A percentile compares a stretch with the other conserved stretches of the same genome.
Evolutionary conservation across 2,797 vertebrate species (phyloP).

Genomic region (Centroberyx gerrardi): DNA sequence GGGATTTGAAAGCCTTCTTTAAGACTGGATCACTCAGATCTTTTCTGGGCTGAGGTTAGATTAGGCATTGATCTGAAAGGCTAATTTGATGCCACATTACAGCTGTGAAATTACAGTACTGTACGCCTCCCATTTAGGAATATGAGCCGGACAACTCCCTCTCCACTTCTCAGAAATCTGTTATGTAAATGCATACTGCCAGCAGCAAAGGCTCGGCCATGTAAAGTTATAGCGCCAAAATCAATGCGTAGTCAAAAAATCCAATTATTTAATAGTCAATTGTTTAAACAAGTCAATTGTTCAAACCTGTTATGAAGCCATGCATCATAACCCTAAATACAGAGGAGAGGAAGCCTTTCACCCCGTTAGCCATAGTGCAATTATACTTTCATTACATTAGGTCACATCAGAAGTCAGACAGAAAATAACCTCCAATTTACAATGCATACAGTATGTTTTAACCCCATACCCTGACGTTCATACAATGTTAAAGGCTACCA

Average conservation of each 20-base stretch:
- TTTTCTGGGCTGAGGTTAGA: conserved; percentile 78
- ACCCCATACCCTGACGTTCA: neutral
- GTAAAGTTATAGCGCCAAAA: conserved; percentile 30
- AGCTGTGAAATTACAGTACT: conserved; percentile 77
- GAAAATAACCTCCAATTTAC: neutral
- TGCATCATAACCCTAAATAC: neutral
- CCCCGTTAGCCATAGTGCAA: conserved; percentile 15
- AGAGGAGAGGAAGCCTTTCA: neutral
- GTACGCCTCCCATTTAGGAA: conserved; percentile 63
- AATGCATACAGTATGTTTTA: neutral
- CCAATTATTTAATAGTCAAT: no score
- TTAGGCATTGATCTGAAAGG: conserved; percentile 82
- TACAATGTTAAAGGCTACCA: conserved; percentile 42
- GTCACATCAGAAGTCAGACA: neutral
- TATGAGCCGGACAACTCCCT: conserved; percentile 61
- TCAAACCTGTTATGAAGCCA: neutral
- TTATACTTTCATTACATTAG: neutral
- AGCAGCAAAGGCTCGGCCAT: conserved; percentile 27
- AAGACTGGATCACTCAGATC: conserved; percentile 71
- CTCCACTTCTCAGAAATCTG: conserved; percentile 61
- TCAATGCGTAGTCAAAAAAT: neutral
- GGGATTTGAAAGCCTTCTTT: conserved; percentile 70
- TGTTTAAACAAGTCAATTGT: neutral
- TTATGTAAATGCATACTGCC: conserved; percentile 55
- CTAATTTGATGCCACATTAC: conserved; percentile 83